These are phyloP conservation scores for Leptopilina drosophilae DNA, from an alignment of 2,888 invertebrate genomes.

Conservation along the genomic window DNA sequence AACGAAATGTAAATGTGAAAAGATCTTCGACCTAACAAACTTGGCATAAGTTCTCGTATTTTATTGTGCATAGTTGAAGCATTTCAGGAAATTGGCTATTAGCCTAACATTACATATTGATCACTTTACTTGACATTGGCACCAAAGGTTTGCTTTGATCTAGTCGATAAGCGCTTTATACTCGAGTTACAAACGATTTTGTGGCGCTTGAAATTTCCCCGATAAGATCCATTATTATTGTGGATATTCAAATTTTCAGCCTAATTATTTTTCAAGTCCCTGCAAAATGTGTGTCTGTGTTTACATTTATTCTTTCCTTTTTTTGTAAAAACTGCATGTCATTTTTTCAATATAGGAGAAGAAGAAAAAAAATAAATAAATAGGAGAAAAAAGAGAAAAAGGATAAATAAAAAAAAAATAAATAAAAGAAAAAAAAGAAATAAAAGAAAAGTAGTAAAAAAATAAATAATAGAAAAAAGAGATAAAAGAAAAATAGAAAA, in stretches of 20 bases:
- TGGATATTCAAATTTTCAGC: not conserved
- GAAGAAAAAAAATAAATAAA: too few relatives aligned
- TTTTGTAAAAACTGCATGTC: too few relatives aligned
- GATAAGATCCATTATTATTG: constrained; percentile 14
- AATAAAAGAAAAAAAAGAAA: too few relatives aligned
- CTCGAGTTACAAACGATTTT: constrained; percentile 10
- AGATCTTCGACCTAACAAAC: constrained; percentile 24
- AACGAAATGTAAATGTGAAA: not conserved
- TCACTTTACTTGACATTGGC: constrained; percentile 24
- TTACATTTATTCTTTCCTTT: too few relatives aligned
- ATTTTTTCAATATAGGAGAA: too few relatives aligned
- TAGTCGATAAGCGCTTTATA: constrained; percentile 7
- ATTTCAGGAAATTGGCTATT: constrained; percentile 27
- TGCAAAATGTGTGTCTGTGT: too few relatives aligned
- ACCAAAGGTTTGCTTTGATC: constrained; percentile 11
- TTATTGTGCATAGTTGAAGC: not conserved
- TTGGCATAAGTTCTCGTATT: constrained; percentile 8
- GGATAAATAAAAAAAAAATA: too few relatives aligned
- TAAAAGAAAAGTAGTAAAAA: too few relatives aligned
- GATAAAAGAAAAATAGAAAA: too few relatives aligned
- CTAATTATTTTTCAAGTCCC: too few relatives aligned
- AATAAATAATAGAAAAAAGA: too few relatives aligned
- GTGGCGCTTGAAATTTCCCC: constrained; percentile 1
- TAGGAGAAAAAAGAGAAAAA: too few relatives aligned
- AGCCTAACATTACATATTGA: constrained; percentile 32